These are phyloP conservation scores for Otolemur crassicaudatus DNA, from an alignment of 2,797 vertebrate species.

Conservation along the genomic window DNA sequence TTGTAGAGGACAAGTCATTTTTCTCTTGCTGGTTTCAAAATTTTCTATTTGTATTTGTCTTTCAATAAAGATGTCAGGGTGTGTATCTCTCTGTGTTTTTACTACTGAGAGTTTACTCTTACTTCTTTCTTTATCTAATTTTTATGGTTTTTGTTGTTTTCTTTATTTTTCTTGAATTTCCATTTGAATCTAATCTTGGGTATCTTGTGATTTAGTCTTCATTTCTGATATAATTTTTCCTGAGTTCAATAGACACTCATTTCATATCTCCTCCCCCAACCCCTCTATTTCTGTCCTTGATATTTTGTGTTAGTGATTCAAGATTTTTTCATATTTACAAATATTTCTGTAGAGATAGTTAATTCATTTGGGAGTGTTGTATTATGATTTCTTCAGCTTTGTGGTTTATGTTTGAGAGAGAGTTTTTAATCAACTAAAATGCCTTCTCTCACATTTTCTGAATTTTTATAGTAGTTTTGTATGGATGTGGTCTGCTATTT, in stretches of 20 bases:
- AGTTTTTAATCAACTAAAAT: not conserved
- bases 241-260: not conserved
- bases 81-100: too few relatives aligned
- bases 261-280: not conserved
- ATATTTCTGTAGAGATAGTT: not conserved
- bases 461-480: not conserved
- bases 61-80: too few relatives aligned
- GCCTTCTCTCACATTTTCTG: not conserved
- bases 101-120: too few relatives aligned
- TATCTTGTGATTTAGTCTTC: not conserved
- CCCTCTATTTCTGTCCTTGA: not conserved
- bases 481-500: not conserved
- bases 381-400: not conserved
- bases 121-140: too few relatives aligned
- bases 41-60: not conserved
- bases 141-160: too few relatives aligned
- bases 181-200: too few relatives aligned
- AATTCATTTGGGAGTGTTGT: not conserved
- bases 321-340: not conserved
- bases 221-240: not conserved
- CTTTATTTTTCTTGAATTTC: too few relatives aligned
- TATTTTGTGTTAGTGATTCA: not conserved
- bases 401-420: not conserved
- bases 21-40: not conserved
- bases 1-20: not conserved